Conservation (phyloP, 2,113 vertebrate species). For the Meles meles region DNA sequence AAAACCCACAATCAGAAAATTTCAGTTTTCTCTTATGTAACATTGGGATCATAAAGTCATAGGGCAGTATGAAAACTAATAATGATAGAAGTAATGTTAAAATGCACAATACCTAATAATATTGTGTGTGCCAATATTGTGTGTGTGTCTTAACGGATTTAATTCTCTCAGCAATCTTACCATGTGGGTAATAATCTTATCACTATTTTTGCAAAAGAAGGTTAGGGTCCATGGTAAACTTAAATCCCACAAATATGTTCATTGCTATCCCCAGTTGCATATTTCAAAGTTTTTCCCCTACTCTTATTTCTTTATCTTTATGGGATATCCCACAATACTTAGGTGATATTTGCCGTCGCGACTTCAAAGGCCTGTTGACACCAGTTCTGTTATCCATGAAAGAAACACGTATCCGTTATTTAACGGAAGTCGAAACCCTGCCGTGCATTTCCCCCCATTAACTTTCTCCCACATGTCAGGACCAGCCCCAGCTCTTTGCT, state of each 20-base stretch:
- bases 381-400: neutral
- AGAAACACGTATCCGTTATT: neutral
- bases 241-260: neutral
- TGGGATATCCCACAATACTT: neutral
- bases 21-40: neutral
- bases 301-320: neutral
- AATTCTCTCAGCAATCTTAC: neutral
- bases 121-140: too few relatives aligned
- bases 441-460: neutral
- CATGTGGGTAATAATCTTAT: neutral
- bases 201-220: neutral
- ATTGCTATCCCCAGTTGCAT: neutral
- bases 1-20: neutral
- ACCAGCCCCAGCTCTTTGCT: neutral
- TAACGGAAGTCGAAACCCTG: neutral
- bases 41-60: neutral
- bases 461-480: neutral
- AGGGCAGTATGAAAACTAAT: neutral
- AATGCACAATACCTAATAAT: neutral
- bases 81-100: neutral
- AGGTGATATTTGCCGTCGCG: neutral
- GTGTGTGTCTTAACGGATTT: neutral
- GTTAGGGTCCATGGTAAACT: neutral
- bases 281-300: neutral
- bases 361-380: neutral